Evolutionary conservation across 2,797 vertebrate species (phyloP).

Genomic region (Pseudochirops cupreus): DNA sequence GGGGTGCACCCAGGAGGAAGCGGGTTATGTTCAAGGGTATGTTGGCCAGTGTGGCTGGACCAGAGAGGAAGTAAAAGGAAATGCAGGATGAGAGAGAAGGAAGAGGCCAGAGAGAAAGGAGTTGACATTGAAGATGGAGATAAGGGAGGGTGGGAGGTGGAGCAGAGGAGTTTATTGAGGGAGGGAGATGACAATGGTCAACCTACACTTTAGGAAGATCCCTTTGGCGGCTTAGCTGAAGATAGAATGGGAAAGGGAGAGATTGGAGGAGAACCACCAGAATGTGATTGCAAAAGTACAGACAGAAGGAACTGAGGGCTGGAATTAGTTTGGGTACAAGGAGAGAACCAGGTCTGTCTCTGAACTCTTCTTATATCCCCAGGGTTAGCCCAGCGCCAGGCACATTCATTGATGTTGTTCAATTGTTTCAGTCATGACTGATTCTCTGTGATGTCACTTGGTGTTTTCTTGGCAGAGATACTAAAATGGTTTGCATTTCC

Average conservation of each 20-base stretch:
- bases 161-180: too few relatives aligned
- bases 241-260: too few relatives aligned
- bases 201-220: too few relatives aligned
- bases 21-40: neutral
- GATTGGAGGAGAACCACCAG: too few relatives aligned
- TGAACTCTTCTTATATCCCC: neutral
- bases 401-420: neutral
- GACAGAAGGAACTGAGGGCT: neutral
- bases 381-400: neutral
- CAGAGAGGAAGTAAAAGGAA: too few relatives aligned
- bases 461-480: neutral
- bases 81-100: too few relatives aligned
- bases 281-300: too few relatives aligned
- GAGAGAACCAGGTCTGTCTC: neutral
- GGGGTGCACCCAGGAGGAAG: neutral
- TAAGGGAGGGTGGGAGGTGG: too few relatives aligned
- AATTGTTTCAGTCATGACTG: neutral
- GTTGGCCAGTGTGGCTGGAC: neutral
- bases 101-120: too few relatives aligned
- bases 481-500: neutral
- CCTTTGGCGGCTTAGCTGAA: too few relatives aligned
- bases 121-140: too few relatives aligned
- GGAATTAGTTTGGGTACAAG: neutral
- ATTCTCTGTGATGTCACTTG: neutral
- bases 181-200: too few relatives aligned